phyloP scores from a whole-genome alignment of 2,888 invertebrate genomes.

The Torymus aiolomorphi region DNA sequence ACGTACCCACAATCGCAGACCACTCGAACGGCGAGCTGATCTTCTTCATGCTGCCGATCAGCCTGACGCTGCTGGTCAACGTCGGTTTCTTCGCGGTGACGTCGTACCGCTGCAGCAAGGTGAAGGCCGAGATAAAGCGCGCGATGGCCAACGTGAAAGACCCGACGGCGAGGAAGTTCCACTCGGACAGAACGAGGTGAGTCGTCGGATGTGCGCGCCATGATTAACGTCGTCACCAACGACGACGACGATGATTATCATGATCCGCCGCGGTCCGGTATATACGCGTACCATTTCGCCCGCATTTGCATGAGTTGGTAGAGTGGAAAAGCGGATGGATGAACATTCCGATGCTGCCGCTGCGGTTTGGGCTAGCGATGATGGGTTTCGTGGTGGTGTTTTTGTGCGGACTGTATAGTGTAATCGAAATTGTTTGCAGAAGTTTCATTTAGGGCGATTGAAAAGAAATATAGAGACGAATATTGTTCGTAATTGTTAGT shows the following conservation, averaged over 20 bases:
- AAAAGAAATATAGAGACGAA: no score
- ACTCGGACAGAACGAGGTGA: conserved; percentile 83
- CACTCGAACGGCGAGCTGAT: conserved; percentile 71
- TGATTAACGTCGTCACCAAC: no score
- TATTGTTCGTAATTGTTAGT: no score
- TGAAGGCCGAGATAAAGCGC: conserved; percentile 86
- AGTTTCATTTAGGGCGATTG: no score
- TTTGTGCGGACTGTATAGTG: no score
- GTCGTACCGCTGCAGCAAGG: conserved; percentile 82
- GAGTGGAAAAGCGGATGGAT: no score
- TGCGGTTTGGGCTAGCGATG: no score
- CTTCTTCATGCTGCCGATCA: conserved; percentile 82
- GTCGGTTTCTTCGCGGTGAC: conserved; percentile 83
- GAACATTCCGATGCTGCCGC: no score
- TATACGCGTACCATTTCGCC: conserved; percentile 26
- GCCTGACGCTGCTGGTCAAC: conserved; percentile 81
- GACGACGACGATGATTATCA: no score
- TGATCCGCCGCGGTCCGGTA: no score
- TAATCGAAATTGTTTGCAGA: no score
- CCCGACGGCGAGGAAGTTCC: conserved; percentile 77
- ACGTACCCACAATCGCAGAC: neutral
- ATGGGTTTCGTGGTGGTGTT: no score
- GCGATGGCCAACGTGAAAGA: conserved; percentile 80
- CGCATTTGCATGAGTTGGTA: conserved; percentile 9
- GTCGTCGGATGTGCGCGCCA: conserved; percentile 57